These are phyloP conservation scores for Zaprionus nigranus DNA, from an alignment of 1,140 invertebrate genomes.

Conservation along the genomic window DNA sequence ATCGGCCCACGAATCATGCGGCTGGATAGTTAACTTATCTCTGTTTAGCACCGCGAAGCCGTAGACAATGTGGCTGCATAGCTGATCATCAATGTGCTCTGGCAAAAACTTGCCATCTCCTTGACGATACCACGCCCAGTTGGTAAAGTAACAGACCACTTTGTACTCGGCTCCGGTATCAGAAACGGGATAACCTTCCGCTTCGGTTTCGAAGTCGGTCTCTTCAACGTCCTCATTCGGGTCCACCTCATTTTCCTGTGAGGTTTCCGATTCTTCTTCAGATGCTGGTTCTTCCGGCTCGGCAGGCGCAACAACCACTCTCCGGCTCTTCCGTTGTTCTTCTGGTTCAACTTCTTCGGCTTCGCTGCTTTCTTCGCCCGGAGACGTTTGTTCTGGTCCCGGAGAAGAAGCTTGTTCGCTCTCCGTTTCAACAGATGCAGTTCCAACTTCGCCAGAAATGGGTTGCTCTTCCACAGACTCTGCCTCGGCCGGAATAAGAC, in stretches of 20 bases:
- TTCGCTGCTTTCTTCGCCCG: constrained; percentile 20
- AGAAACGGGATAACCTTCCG: constrained; percentile 5
- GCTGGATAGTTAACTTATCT: constrained; percentile 90
- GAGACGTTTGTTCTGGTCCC: neutral
- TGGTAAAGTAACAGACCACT: constrained; percentile 96
- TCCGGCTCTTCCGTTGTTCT: constrained; percentile 25
- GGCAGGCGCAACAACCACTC: constrained; percentile 16
- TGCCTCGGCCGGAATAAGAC: constrained; percentile 45
- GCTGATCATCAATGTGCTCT: constrained; percentile 91
- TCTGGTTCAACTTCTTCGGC: constrained; percentile 23
- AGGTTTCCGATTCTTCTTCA: constrained; percentile 34
- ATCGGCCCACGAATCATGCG: constrained; percentile 95
- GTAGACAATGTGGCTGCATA: constrained; percentile 96
- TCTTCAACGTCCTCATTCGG: constrained; percentile 62
- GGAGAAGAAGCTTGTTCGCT: constrained; percentile 9
- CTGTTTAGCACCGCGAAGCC: constrained; percentile 95
- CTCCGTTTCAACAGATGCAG: constrained; percentile 47
- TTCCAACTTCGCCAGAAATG: constrained; percentile 41
- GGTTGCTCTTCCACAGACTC: constrained; percentile 61
- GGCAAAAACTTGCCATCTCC: constrained; percentile 93
- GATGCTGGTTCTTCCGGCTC: constrained; percentile 17
- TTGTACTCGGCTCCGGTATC: constrained; percentile 85
- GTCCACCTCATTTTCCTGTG: constrained; percentile 57
- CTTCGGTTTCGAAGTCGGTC: constrained; percentile 46
- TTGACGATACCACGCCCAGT: constrained; percentile 96